Evolutionary conservation across 2,888 invertebrate species (phyloP), one percentile per base, ranked within the genome.

Genomic region (Morpho deidamia): DNA sequence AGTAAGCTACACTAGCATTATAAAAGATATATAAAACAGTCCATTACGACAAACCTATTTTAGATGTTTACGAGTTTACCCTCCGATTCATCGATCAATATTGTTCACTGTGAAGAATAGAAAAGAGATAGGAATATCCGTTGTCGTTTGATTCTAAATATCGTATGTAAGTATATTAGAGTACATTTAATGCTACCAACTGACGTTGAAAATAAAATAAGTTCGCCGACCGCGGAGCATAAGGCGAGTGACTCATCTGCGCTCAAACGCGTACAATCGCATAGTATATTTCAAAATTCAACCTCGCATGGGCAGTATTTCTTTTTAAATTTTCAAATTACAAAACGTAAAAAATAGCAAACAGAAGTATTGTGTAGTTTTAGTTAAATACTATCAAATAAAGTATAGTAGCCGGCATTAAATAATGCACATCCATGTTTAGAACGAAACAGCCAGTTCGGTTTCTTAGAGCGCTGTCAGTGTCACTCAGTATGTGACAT

Each of bases 191-290:
- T 61, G 55, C 60, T 56, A 51, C 53, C 50, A 55, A 58, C 57
- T 51, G 61, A 60, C 51, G 49, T 52, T 51, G 44, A 53, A 64
- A 64, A 64, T 64, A 64, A 55, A 48, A 59, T 51, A 63, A 64
- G 65, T 63, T 61, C 62, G 66, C 62, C 57, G 61, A 51, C 68
- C 67, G 63, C 62, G 56, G 56, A 58, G 52, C 49, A 60, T 33
- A 12, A 52, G 57, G 60, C 60, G 48, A 58, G 63, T 78, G 78
- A 78, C 68, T 78, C 79, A 79, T 71, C 69, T 63, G 62, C 57
- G 56, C 60, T 62, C 59, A 68, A 67, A 67, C 62, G 61, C 45
- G 41, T 41, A 37, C 34, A 37, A 11, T 46, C 33, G n/a, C 32
- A 32, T 11, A 37, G 14, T 43, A 38, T 35, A 38, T 37, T 50